These are phyloP conservation scores for Piliocolobus tephrosceles DNA, from an alignment of 2,113 vertebrate species.

Conservation along the genomic window DNA sequence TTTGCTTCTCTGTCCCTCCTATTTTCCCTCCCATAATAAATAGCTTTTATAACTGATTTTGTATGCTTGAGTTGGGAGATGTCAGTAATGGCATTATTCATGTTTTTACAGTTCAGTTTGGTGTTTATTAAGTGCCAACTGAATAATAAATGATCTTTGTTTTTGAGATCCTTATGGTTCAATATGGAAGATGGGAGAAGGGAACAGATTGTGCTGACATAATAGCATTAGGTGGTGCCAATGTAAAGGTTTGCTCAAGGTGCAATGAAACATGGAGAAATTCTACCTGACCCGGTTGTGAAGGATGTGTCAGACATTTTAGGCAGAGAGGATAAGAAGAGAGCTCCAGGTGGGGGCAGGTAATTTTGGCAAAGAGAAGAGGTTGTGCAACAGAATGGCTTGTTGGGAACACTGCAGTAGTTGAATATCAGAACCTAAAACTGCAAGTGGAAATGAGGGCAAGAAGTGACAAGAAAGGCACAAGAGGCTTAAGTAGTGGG, in stretches of 20 bases:
- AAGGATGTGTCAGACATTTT: neutral
- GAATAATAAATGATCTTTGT: neutral
- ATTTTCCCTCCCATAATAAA: neutral
- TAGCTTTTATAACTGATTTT: neutral
- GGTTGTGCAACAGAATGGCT: neutral
- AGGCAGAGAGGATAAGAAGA: neutral
- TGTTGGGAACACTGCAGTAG: neutral
- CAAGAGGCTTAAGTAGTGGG: neutral
- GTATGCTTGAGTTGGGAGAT: neutral
- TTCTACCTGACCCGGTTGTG: neutral
- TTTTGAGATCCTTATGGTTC: neutral
- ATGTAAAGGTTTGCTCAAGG: conserved; percentile 25
- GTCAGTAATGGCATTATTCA: neutral
- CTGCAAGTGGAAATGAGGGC: neutral
- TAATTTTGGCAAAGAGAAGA: neutral
- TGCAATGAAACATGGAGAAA: neutral
- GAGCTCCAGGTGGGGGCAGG: neutral
- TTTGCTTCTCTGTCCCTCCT: neutral
- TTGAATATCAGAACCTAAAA: neutral
- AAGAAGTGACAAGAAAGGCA: neutral
- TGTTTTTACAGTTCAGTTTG: conserved; percentile 3
- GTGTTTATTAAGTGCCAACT: conserved; percentile 10
- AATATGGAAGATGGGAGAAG: neutral
- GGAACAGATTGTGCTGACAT: neutral
- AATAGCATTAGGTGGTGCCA: neutral